A percentile compares a stretch with the other conserved stretches of the same genome.
phyloP scores from a whole-genome alignment of 2,113 vertebrate species.

The Campylomormyrus numenius region DNA sequence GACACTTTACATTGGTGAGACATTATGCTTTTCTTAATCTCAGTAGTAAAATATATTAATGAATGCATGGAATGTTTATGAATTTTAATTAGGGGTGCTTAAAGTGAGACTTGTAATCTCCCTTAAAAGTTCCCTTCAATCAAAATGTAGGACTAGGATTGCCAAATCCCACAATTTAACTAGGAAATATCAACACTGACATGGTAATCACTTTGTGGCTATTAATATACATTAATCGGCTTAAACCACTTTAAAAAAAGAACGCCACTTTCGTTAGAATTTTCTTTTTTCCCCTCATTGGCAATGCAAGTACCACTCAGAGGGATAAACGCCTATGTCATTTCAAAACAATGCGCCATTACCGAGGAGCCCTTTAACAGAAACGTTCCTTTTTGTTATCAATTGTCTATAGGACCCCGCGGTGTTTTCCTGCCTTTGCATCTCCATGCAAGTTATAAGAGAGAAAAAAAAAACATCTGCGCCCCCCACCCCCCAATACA shows the following conservation, averaged over 20 bases:
- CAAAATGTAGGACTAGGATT: not conserved
- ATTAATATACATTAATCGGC: not conserved
- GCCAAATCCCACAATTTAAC: not conserved
- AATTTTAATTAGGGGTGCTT: not conserved
- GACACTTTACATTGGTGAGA: not conserved
- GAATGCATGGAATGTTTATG: not conserved
- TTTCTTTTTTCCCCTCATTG: not conserved
- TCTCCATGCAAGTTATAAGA: slow-evolving; percentile 5
- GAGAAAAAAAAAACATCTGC: not conserved
- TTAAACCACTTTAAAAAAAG: not conserved
- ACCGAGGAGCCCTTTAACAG: not conserved
- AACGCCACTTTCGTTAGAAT: not conserved
- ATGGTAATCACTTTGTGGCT: not conserved
- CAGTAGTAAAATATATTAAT: not conserved
- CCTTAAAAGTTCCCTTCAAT: not conserved
- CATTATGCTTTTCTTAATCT: not conserved
- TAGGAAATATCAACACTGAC: not conserved
- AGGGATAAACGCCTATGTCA: not conserved
- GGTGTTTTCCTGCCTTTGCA: not conserved
- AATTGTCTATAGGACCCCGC: not conserved
- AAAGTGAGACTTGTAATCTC: not conserved
- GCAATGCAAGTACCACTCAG: not conserved
- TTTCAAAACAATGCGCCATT: not conserved
- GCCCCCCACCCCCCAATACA: not conserved
- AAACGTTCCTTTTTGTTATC: not conserved